A percentile compares a stretch with the other conserved stretches of the same genome.
phyloP scores from a whole-genome alignment of 2,113 vertebrate genomes.

The Oreochromis spilurus region DNA sequence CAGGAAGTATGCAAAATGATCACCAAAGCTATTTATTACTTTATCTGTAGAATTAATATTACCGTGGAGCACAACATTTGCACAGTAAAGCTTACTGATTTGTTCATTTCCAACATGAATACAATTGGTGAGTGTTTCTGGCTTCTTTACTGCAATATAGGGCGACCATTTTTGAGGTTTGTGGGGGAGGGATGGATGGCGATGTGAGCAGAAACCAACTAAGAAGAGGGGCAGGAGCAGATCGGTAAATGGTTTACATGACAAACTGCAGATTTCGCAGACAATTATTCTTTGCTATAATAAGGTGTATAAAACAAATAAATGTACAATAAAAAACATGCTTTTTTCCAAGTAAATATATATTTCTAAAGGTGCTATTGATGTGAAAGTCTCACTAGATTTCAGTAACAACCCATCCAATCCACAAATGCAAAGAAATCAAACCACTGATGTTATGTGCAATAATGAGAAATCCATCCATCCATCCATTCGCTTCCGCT shows the following conservation, averaged over 20 bases:
- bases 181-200: not conserved
- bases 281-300: not conserved
- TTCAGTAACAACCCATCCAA: accelerated
- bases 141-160: not conserved
- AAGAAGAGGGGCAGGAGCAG: not conserved
- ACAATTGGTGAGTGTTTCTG: not conserved
- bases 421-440: accelerated
- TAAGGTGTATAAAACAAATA: not conserved
- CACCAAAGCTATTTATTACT: not conserved
- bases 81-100: not conserved
- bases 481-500: not conserved
- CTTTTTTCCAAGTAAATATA: not conserved
- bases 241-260: not conserved
- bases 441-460: not conserved
- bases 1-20: not conserved
- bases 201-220: not conserved
- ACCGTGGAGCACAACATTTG: not conserved
- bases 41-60: not conserved
- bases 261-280: not conserved
- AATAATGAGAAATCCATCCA: not conserved
- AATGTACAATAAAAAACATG: not conserved
- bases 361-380: not conserved
- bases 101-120: not conserved
- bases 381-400: not conserved
- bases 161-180: not conserved